Percentiles rank a stretch among this genome's conserved stretches.
Conservation (phyloP, 2,113 vertebrate species). For the Lichenostomus cassidix region DNA sequence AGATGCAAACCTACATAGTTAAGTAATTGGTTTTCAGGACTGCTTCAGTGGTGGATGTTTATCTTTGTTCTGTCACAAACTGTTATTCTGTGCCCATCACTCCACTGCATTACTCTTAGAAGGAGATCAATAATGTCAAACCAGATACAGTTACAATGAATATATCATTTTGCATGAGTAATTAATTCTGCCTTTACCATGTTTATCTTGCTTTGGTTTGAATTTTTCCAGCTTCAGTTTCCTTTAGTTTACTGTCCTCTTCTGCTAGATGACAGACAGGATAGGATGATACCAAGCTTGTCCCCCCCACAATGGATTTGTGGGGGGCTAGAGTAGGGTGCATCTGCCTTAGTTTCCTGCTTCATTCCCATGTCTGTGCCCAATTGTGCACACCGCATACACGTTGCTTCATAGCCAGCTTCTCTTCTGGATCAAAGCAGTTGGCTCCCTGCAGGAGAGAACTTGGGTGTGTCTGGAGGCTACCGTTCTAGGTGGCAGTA, state of each 20-base stretch:
- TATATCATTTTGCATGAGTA: neutral
- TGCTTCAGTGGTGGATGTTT: neutral
- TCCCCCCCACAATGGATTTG: rapidly evolving
- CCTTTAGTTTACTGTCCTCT: neutral
- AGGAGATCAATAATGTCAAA: neutral
- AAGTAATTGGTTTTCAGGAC: neutral
- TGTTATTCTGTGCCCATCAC: neutral
- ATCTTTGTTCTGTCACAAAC: constrained; percentile 3
- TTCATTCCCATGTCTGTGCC: neutral
- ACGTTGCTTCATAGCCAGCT: rapidly evolving
- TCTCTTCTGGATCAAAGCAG: neutral
- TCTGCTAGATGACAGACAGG: neutral
- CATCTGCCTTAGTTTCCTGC: neutral
- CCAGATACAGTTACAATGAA: neutral
- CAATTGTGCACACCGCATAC: neutral
- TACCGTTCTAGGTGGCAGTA: neutral
- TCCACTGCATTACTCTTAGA: neutral
- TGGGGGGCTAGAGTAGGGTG: neutral
- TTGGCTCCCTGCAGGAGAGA: neutral
- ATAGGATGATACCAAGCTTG: neutral
- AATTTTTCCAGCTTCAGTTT: constrained; percentile 15
- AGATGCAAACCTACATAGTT: neutral
- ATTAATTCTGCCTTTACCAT: neutral
- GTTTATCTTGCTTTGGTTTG: neutral
- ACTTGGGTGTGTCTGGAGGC: neutral